Evolutionary conservation across 35 echinoderm and acorn worm species (phyloP).

Genomic region (Strongylocentrotus purpuratus): DNA sequence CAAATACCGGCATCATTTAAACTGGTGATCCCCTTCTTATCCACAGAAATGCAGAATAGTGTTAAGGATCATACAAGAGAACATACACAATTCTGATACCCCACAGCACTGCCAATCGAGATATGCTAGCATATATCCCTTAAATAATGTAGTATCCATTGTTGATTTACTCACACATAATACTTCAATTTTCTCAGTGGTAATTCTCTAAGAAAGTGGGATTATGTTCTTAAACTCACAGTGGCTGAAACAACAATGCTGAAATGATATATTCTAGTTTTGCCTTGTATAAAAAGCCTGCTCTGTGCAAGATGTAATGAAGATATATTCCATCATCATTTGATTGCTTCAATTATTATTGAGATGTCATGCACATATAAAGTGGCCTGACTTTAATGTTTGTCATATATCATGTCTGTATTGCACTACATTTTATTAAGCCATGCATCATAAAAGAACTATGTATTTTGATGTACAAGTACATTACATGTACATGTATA

Average conservation of each 20-base stretch:
- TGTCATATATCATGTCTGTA: neutral
- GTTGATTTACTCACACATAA: neutral
- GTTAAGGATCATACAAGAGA: neutral
- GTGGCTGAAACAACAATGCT: neutral
- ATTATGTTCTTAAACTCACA: neutral
- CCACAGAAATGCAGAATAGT: neutral
- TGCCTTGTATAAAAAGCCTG: neutral
- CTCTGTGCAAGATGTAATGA: neutral
- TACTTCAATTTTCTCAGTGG: neutral
- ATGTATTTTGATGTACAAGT: neutral
- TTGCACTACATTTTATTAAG: neutral
- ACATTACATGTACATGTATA: neutral
- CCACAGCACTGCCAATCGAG: too few relatives aligned
- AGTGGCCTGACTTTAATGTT: neutral
- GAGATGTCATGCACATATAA: neutral
- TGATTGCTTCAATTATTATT: neutral
- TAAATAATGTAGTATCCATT: neutral
- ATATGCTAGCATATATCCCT: too few relatives aligned
- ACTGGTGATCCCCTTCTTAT: neutral
- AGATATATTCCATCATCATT: neutral
- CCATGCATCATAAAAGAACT: neutral
- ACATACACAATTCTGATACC: neutral
- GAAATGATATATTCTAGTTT: neutral
- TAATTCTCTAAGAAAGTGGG: neutral
- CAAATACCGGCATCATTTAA: neutral